Conservation (phyloP, 2,888 invertebrate species). For the Sphaeridia pumilis region DNA sequence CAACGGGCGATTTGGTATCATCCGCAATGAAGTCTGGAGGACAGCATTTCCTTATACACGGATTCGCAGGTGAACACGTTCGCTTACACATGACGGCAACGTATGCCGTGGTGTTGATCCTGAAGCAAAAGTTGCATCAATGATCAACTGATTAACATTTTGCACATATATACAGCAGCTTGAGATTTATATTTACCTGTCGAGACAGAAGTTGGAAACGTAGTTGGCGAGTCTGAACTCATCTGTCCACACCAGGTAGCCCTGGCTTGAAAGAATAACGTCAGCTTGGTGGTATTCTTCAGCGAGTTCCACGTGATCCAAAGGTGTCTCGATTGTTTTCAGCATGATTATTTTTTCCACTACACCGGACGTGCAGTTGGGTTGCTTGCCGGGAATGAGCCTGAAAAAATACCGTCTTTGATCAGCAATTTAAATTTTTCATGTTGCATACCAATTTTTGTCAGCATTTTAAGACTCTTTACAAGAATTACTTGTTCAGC, state of each 20-base stretch:
- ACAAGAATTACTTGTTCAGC: too few species aligned
- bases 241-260: constrained; percentile 30
- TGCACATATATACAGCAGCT: too few species aligned
- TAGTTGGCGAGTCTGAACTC: constrained; percentile 26
- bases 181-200: too few species aligned
- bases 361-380: constrained; percentile 22
- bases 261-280: constrained; percentile 29
- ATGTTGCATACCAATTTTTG: too few species aligned
- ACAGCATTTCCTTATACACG: constrained; percentile 35
- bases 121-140: too few species aligned
- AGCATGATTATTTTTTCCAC: constrained; percentile 27
- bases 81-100: constrained; percentile 34
- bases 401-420: too few species aligned
- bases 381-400: too few species aligned
- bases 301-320: background rate
- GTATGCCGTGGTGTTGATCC: constrained; percentile 23
- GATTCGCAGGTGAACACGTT: constrained; percentile 23
- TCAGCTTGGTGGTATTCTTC: constrained; percentile 2
- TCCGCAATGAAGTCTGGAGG: constrained; percentile 23
- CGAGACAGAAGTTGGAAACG: constrained; percentile 32
- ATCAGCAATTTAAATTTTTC: too few species aligned
- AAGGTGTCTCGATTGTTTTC: background rate
- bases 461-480: too few species aligned
- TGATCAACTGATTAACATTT: too few species aligned
- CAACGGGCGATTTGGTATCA: constrained; percentile 19